Evolutionary conservation across 1,140 invertebrate species (phyloP).

Genomic region (Agrilus planipennis): DNA sequence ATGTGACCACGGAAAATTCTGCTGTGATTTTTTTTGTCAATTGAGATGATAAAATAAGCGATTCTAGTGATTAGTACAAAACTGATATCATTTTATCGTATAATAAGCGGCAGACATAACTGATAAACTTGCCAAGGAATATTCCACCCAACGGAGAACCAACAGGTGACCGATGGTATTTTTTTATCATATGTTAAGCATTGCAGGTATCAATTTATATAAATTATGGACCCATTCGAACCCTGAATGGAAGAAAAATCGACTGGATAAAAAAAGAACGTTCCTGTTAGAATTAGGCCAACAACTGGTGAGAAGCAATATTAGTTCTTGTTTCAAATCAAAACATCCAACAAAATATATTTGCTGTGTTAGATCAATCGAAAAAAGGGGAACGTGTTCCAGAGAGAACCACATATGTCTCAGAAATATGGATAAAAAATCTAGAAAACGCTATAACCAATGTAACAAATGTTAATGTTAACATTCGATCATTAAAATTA

Average conservation of each 20-base stretch:
- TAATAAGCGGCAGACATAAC: constrained; percentile 33
- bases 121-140: constrained; percentile 7
- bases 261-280: background rate
- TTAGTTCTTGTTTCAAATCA: no score
- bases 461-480: no score
- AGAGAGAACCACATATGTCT: no score
- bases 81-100: constrained; percentile 29
- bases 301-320: background rate
- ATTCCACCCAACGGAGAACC: constrained; percentile 5
- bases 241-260: background rate
- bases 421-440: no score
- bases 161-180: constrained; percentile 8
- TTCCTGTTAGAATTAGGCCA: background rate
- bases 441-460: no score
- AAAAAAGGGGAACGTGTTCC: no score
- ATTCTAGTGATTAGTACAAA: constrained; percentile 12
- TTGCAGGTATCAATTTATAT: constrained; percentile 7
- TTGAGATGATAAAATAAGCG: constrained; percentile 11
- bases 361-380: no score
- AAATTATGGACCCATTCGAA: constrained; percentile 6
- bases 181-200: constrained; percentile 7
- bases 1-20: constrained; percentile 9
- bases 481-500: no score
- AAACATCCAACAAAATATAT: no score
- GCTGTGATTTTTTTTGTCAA: constrained; percentile 15